phyloP scores from a whole-genome alignment of 2,797 vertebrate species.

The Stomatorhinus walkeri region DNA sequence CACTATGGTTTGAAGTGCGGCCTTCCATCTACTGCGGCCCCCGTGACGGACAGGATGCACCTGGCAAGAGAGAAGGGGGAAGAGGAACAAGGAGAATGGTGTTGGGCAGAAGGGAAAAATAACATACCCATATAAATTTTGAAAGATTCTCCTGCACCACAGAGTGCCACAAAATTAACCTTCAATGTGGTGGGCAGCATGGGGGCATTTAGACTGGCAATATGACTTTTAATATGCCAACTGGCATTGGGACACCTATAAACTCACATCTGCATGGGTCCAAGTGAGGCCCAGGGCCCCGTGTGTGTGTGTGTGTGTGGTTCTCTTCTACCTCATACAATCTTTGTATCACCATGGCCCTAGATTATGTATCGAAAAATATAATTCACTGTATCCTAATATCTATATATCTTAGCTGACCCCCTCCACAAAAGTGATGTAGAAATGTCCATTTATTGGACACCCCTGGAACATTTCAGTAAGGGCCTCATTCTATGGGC shows the following conservation, averaged over 20 bases:
- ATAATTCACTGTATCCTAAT: not conserved
- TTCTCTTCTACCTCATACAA: not conserved
- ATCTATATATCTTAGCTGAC: not conserved
- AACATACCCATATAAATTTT: not conserved
- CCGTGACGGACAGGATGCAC: not conserved
- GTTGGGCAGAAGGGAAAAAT: not conserved
- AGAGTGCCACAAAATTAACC: not conserved
- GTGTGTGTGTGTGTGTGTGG: not conserved
- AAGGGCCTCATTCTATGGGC: not conserved
- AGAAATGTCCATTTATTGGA: not conserved
- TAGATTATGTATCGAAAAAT: not conserved
- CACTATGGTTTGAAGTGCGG: too few relatives aligned
- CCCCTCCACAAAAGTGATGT: not conserved
- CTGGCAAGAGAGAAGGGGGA: not conserved
- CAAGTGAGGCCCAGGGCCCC: not conserved
- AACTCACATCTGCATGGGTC: not conserved
- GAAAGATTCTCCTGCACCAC: not conserved
- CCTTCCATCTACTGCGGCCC: not conserved
- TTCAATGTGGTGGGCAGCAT: not conserved
- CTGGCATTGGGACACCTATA: not conserved
- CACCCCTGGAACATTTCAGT: not conserved
- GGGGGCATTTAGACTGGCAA: not conserved
- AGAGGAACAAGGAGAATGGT: not conserved
- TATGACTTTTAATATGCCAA: not conserved
- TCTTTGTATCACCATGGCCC: not conserved